Conservation (phyloP, 2,797 vertebrate species). For the Xiphophorus birchmanni region DNA sequence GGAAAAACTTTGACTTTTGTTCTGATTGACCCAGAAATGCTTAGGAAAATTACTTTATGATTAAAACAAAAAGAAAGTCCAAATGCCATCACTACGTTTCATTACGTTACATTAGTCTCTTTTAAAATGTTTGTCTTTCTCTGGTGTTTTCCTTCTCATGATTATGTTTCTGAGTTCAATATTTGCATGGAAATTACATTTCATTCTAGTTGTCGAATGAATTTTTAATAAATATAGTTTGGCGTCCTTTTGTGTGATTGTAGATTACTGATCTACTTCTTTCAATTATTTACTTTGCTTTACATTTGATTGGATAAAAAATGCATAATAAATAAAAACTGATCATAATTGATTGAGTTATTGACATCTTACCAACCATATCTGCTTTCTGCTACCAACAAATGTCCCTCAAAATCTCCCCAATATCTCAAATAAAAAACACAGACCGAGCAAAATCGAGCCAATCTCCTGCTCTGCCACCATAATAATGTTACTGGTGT, state of each 20-base stretch:
- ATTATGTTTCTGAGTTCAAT: neutral
- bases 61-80: neutral
- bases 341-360: neutral
- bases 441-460: constrained; percentile 8
- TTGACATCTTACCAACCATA: constrained; percentile 20
- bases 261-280: neutral
- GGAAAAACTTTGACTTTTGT: neutral
- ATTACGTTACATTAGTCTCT: neutral
- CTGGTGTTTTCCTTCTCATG: neutral
- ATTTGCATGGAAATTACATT: neutral
- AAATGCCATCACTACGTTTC: neutral
- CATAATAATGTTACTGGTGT: constrained; percentile 44
- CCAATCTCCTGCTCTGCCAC: constrained; percentile 43
- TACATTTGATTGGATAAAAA: neutral
- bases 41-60: neutral
- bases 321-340: neutral
- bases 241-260: neutral
- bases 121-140: neutral
- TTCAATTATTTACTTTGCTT: neutral
- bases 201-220: neutral
- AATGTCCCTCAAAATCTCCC: constrained; percentile 32
- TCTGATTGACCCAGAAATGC: neutral
- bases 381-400: constrained; percentile 24
- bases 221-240: neutral
- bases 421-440: constrained; percentile 35